Evolutionary conservation across 2,113 vertebrate genomes (phyloP).

Genomic region (Hippocampus barbouri): DNA sequence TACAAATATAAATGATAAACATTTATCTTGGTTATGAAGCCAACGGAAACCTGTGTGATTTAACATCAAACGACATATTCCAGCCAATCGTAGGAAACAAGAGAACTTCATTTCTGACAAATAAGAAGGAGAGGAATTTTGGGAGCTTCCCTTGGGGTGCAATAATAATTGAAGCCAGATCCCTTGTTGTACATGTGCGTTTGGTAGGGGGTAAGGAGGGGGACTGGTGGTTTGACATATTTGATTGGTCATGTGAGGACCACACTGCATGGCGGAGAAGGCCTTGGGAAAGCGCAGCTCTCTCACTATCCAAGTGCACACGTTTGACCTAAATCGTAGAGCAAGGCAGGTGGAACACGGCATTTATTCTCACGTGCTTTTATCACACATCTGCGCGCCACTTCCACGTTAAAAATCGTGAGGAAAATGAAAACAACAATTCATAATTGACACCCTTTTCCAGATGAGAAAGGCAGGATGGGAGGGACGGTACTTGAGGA

Average conservation of each 20-base stretch:
- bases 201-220: constrained; percentile 50
- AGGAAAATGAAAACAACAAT: constrained; percentile 60
- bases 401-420: constrained; percentile 33
- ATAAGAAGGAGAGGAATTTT: constrained; percentile 68
- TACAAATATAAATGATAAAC: constrained; percentile 73
- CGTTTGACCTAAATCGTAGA: constrained; percentile 32
- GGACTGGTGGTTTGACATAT: constrained; percentile 66
- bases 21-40: constrained; percentile 69
- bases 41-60: constrained; percentile 66
- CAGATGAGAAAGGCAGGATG: constrained; percentile 37
- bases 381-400: constrained; percentile 49
- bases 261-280: constrained; percentile 60
- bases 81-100: constrained; percentile 71
- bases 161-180: constrained; percentile 74
- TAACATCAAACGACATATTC: constrained; percentile 74
- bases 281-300: constrained; percentile 40
- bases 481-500: background rate
- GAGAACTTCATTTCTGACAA: constrained; percentile 72
- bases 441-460: constrained; percentile 63
- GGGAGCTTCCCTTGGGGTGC: constrained; percentile 65
- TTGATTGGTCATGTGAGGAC: constrained; percentile 75
- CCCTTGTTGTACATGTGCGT: constrained; percentile 61
- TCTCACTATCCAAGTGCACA: constrained; percentile 36
- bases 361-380: constrained; percentile 29
- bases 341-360: constrained; percentile 59